Evolutionary conservation across 2,797 vertebrate species (phyloP), one percentile per base, ranked within the genome.

Genomic region (Sternotherus odoratus): DNA sequence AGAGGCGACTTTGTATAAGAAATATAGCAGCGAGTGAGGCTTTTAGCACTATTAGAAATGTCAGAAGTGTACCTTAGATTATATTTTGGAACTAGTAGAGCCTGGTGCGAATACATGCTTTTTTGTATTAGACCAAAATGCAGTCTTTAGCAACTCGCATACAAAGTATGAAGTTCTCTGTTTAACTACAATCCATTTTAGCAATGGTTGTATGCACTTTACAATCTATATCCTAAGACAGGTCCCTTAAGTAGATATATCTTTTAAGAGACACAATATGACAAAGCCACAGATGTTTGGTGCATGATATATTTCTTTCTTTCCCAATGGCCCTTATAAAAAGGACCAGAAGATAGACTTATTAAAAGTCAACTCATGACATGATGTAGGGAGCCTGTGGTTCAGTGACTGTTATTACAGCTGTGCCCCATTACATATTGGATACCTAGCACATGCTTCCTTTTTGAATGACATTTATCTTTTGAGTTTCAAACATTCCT

Each of bases 401-500:
- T 98, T 97, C 97, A 97, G 92, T 96, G 95, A 92, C 95, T 98
- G 97, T 98, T 98, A 96, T 98, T 97, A 98, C 98, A 98, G 97
- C 98, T 98, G 98, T 96, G 95, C 93, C 97, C 93, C 94, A 97
- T 98, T 98, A 98, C 6, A 86, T 95, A 77, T 97, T 97, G 97
- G 98, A 96, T 97, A 98, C 96, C 97, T 98, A 98, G 97, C 97
- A 98, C 97, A 96, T 97, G 95, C 97, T 97, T 96, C 79, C 95
- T 97, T 98, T 97, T 97, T 91, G 96, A 98, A 94, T 98, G 98
- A 97, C 98, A 98, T 98, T 98, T 97, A 96, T 97, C 97, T 98
- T 98, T 97, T 86, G 97, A 97, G 97, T 97, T 98, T 98, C 96
- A 98, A 97, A 97, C 95, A 94, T 97, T 98, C 96, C 95, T 97